A percentile compares a stretch with the other conserved stretches of the same genome.
These are phyloP conservation scores for Antedon mediterranea DNA, from an alignment of 53 echinoderm and acorn worm genomes.

Conservation along the genomic window DNA sequence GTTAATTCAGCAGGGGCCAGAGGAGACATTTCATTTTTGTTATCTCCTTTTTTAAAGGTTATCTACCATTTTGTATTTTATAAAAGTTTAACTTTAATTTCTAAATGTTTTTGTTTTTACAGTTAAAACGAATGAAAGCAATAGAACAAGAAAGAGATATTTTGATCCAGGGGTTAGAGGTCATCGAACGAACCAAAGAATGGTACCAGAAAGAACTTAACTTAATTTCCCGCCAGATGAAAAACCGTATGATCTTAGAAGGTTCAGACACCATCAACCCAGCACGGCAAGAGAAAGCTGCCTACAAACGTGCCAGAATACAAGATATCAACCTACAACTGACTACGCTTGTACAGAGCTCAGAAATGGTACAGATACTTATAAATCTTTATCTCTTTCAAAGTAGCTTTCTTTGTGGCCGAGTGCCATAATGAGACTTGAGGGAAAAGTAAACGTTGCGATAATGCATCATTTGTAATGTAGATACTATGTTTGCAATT, in stretches of 20 bases:
- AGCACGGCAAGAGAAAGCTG: constrained; percentile 51
- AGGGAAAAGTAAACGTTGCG: background rate
- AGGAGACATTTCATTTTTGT: background rate
- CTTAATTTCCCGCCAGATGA: background rate
- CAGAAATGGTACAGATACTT: constrained; percentile 51
- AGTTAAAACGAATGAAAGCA: constrained; percentile 96
- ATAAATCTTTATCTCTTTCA: background rate
- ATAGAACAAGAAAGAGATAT: constrained; percentile 84
- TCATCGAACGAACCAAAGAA: constrained; percentile 49
- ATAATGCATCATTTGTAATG: background rate
- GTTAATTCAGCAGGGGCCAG: background rate
- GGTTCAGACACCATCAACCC: constrained; percentile 26
- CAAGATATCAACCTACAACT: constrained; percentile 85
- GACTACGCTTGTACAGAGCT: constrained; percentile 67
- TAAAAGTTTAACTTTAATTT: background rate
- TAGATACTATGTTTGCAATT: background rate
- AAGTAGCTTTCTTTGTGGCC: background rate
- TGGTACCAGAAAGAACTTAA: constrained; percentile 78
- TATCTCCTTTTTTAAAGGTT: background rate
- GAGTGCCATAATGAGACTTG: background rate
- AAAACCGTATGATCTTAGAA: background rate
- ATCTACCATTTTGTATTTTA: no score
- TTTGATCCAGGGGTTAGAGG: constrained; percentile 74
- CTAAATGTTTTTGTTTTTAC: background rate
- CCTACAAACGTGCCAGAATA: constrained; percentile 57